These are phyloP conservation scores for Psittacula cyanocephala DNA, from an alignment of 2,113 vertebrate genomes.

Conservation along the genomic window DNA sequence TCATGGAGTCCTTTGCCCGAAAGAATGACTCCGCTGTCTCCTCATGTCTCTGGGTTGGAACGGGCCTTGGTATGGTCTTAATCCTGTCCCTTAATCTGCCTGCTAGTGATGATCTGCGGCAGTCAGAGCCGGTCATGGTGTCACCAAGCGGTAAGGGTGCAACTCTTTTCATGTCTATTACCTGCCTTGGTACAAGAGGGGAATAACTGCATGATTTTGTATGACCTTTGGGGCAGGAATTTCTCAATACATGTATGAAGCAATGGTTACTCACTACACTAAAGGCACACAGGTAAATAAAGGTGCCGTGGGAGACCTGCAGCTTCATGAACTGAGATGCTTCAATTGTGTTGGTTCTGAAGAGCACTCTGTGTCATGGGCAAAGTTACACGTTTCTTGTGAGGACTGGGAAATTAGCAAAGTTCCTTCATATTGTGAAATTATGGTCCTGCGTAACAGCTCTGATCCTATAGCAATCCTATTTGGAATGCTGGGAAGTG, in stretches of 20 bases:
- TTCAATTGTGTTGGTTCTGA: neutral
- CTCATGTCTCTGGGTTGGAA: slow-evolving; percentile 95
- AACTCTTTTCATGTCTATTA: neutral
- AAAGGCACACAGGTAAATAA: neutral
- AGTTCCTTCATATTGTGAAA: neutral
- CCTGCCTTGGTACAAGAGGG: neutral
- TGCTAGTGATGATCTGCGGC: slow-evolving; percentile 85
- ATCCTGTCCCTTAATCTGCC: slow-evolving; percentile 90
- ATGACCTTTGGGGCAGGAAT: neutral
- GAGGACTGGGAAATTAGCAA: neutral
- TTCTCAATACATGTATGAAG: neutral
- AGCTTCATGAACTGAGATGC: neutral
- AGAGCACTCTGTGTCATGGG: neutral
- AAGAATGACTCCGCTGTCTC: slow-evolving; percentile 84
- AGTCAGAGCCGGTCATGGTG: slow-evolving; percentile 85
- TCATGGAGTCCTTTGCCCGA: slow-evolving; percentile 89
- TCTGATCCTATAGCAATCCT: neutral
- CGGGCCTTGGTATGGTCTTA: slow-evolving; percentile 90
- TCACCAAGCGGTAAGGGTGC: slow-evolving; percentile 86
- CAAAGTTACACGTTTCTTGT: neutral
- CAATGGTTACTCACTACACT: neutral
- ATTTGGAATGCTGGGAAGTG: neutral
- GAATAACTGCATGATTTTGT: neutral
- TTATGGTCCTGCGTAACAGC: neutral
- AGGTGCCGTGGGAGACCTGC: neutral